Evolutionary conservation across 2,113 vertebrate genomes (phyloP).

Genomic region (Oryzias celebensis): DNA sequence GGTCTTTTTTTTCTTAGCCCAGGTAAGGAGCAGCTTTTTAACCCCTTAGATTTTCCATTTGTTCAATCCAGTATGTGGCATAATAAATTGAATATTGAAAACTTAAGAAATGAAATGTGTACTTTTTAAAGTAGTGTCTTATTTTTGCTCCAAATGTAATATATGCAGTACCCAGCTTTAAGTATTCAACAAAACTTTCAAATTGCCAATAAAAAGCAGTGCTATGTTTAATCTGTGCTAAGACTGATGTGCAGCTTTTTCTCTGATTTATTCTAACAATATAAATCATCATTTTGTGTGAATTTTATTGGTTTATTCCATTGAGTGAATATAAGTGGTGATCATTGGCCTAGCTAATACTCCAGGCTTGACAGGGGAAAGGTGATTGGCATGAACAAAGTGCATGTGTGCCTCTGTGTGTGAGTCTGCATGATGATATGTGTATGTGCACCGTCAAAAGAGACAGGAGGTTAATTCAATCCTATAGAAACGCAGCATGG

Average conservation of each 20-base stretch:
- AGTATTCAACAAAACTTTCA: neutral
- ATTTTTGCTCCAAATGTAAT: neutral
- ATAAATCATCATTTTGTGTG: constrained; percentile 20
- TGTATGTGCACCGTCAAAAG: constrained; percentile 68
- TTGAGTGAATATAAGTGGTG: constrained; percentile 25
- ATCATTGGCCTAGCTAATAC: constrained; percentile 46
- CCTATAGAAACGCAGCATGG: constrained; percentile 79
- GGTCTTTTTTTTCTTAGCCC: too few species aligned
- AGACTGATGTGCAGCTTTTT: neutral
- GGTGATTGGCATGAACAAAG: constrained; percentile 62
- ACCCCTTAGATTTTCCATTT: too few species aligned
- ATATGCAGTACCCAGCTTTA: neutral
- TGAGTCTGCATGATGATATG: constrained; percentile 59
- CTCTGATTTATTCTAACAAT: constrained; percentile 9
- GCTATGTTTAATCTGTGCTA: neutral
- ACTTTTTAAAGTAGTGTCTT: neutral
- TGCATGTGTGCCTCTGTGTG: constrained; percentile 42
- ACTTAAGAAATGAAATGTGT: neutral
- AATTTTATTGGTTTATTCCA: constrained; percentile 36
- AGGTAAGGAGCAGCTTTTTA: too few species aligned
- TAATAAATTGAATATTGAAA: neutral
- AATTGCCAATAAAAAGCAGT: neutral
- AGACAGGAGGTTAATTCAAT: constrained; percentile 80
- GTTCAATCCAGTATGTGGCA: too few species aligned
- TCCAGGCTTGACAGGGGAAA: constrained; percentile 51